Percentiles rank a stretch among this genome's conserved stretches.
phyloP scores from a whole-genome alignment of 2,888 invertebrate species.

The Sarcophaga subvicina region DNA sequence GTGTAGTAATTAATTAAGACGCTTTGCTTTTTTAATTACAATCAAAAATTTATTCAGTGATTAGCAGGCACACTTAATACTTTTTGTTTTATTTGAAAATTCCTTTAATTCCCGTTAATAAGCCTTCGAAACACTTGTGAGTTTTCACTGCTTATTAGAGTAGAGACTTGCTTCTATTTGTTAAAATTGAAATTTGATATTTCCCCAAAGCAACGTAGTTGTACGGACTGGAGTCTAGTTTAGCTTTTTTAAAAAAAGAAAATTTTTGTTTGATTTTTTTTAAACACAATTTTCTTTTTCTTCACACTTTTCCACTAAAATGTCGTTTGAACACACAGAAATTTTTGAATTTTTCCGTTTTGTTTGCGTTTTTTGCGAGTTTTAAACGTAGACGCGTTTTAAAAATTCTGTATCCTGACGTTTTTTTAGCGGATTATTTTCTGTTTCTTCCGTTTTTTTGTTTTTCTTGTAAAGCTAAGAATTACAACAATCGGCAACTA shows the following conservation, averaged over 20 bases:
- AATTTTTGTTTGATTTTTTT: constrained; percentile 67
- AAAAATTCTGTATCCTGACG: constrained; percentile 43
- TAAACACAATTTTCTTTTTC: constrained; percentile 68
- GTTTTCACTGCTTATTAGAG: constrained; percentile 79
- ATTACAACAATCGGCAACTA: constrained; percentile 81
- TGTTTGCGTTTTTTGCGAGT: constrained; percentile 39
- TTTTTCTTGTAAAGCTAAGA: constrained; percentile 74
- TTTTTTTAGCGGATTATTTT: neutral
- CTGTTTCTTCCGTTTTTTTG: neutral
- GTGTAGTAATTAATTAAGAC: neutral
- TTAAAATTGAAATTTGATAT: constrained; percentile 44
- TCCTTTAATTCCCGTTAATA: constrained; percentile 70
- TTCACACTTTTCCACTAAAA: constrained; percentile 47
- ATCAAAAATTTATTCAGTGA: constrained; percentile 76
- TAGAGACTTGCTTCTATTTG: constrained; percentile 69
- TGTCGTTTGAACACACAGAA: neutral
- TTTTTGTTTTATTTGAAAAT: constrained; percentile 71
- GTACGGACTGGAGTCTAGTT: constrained; percentile 76
- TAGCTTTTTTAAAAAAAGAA: constrained; percentile 65
- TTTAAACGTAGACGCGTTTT: constrained; percentile 42
- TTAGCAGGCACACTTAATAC: constrained; percentile 74
- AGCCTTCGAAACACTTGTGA: constrained; percentile 77
- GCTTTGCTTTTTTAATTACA: neutral
- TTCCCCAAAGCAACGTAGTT: constrained; percentile 60
- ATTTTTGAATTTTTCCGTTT: constrained; percentile 43